Evolutionary conservation across 1,140 invertebrate species (phyloP), one percentile per base, ranked within the genome.

Genomic region (Pachyrhynchus sulphureomaculatus): DNA sequence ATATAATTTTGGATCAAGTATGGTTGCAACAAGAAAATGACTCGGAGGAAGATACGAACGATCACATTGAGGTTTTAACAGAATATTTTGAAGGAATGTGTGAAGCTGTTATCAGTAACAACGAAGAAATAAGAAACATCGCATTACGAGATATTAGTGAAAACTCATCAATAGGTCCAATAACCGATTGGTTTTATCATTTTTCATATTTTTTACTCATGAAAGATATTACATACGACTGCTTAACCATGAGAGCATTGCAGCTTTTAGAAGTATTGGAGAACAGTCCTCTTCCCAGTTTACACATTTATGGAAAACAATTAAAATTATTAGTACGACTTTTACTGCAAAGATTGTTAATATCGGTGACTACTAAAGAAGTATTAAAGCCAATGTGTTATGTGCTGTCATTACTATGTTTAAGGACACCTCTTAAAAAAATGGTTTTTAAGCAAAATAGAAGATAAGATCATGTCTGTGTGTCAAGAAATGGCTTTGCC

Each of bases 131-230:
- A 24, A 55, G 64, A 39, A 37, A 63, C 36, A 65, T 64, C 18
- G 72, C 69, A 3, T 65, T 75, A 37, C 49, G 49, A 48, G 69
- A 74, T 64, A 68, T 75, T 26, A 68, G 67, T 23, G 49, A 64
- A 32, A 74, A 75, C 62, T 41, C 66, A 32, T 20, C 54, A 21
- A 71, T 75, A 37, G 74, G 72, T 4, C 70, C 71, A 10, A 71
- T 75, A 33, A 69, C 65, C 12, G 62, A 73, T 36, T 74, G 71
- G 72, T 74, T 75, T 57, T 75, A 75, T 65, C 62, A 73, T 57
- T 75, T 75, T 67, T 65, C 62, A 21, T 75, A 74, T 53, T 68
- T 73, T 10, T 42, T 75, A 18, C 54, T 75, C 6, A 68, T 67
- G 33, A 74, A 72, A 57, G 67, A 75, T 60, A 64, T 71, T 26